Evolutionary conservation across 1,140 invertebrate genomes (phyloP), one percentile per base, ranked within the genome.

Genomic region (Nasonia vitripennis): DNA sequence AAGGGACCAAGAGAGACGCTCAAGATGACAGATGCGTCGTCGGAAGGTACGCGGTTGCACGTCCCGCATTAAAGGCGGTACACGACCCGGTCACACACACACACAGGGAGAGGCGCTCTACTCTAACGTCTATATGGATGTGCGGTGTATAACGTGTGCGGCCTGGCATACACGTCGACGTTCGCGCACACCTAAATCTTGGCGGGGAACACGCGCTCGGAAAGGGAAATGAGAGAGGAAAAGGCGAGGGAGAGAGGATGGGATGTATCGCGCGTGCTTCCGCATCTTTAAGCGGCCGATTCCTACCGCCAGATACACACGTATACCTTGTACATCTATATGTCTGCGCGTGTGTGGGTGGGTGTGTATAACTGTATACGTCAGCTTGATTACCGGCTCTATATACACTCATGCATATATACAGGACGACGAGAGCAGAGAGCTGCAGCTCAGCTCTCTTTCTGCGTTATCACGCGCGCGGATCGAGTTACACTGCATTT

Each of bases 261-360:
- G 87, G 85, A 70, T 89, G 87, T 88, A 87, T 88, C 83, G 89
- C 89, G 83, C 89, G 88, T 90, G 89, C 87, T 87, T 87, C 85
- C 87, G 89, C 89, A 90, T 90, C 87, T 87, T 88, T 87, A 89
- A 89, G 86, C 87, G 85, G 78, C 83, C 77, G 77, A 77, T 83
- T 75, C 48, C 80, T 37, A 70, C 20, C 10, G 7, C 12, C 62
- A 45, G 17, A 80, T 68, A 80, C 31, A 71, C 34, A 5, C 71
- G 5, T 23, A 23, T 17, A 68, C 14, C 20, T 45, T 62, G 10
- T 70, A 34, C 14, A 2, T 37, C 77, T 3, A 11, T 68, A n/a
- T 74, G 34, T 37, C 0, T 37, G 34, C 1, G 34, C 6, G 3
- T 37, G 34, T 6, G 34, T 37, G 34, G 2, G 34, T 37, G 34